Evolutionary conservation across 2,888 invertebrate species (phyloP), one percentile per base, ranked within the genome.

Genomic region (Drosophila niveifrons): DNA sequence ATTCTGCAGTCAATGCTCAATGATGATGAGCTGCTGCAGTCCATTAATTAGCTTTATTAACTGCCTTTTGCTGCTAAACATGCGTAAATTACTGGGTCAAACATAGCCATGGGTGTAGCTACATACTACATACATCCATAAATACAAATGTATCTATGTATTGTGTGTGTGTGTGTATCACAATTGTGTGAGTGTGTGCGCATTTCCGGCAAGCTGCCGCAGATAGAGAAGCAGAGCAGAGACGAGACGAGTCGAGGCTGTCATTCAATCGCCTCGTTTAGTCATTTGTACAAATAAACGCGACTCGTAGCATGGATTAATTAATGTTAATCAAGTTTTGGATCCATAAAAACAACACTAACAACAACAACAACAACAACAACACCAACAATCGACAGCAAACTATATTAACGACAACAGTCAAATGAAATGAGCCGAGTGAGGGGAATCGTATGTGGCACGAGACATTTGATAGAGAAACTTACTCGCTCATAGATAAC

Each of bases 81-180:
- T 84, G 85, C 88, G 85, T 86, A 84, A 86, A 86, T 86, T 86
- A 86, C 75, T 86, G 74, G 85, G 85, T 86, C 85, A 86, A 89
- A 87, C 70, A 88, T 72, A 65, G 69, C 73, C 59, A 47, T 70
- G 66, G 65, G 61, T 66, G 61, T 75, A 59, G 43, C 39, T 48
- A 17, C n/a, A 3, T n/a, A n/a, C 23, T 23, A 23, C 23, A 23
- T 23, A 28, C 34, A 31, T 4, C n/a, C 10, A 39, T 46, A 36
- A 11, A 28, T 11, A n/a, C 36, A 43, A 68, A 15, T 67, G 43
- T 69, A 34, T 58, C 11, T 29, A 23, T 67, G 34, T 53, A 9
- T 66, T 66, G 51, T 55, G 17, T 46, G 31, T 57, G 13, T 66
- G 44, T 66, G 36, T 61, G 6, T 51, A 13, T 18, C 1, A 53